Conservation (phyloP, 2,113 vertebrate genomes). For the Hyperoodon ampullatus region DNA sequence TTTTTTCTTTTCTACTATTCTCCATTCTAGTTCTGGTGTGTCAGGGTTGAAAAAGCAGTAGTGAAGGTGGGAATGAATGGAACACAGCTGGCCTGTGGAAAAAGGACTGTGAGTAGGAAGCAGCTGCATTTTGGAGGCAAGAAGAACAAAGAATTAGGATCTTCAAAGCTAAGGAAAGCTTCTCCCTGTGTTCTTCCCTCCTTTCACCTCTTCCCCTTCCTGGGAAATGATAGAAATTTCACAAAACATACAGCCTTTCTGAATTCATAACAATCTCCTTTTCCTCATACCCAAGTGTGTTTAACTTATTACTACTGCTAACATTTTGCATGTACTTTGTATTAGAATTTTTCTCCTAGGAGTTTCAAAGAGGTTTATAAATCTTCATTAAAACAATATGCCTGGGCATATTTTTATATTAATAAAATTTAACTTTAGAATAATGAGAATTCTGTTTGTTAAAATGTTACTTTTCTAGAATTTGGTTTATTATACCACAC, state of each 20-base stretch:
- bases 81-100: background rate
- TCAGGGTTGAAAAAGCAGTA: background rate
- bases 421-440: constrained; percentile 51
- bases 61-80: background rate
- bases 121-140: background rate
- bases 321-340: constrained; percentile 31
- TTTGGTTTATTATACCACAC: background rate
- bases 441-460: background rate
- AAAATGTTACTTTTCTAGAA: constrained; percentile 15
- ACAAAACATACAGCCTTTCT: constrained; percentile 30
- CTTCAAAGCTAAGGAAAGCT: constrained; percentile 31
- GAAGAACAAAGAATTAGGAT: constrained; percentile 29
- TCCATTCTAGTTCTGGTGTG: background rate
- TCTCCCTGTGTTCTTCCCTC: background rate
- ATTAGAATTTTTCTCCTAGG: constrained; percentile 24
- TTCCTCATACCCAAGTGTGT: background rate
- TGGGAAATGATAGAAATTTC: background rate
- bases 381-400: constrained; percentile 50
- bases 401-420: background rate
- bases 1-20: background rate
- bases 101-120: background rate
- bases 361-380: constrained; percentile 44
- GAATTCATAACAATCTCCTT: background rate
- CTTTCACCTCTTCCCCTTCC: background rate
- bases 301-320: constrained; percentile 26